Evolutionary conservation across 2,113 vertebrate genomes (phyloP), one percentile per base, ranked within the genome.

Genomic region (Macrotus californicus): DNA sequence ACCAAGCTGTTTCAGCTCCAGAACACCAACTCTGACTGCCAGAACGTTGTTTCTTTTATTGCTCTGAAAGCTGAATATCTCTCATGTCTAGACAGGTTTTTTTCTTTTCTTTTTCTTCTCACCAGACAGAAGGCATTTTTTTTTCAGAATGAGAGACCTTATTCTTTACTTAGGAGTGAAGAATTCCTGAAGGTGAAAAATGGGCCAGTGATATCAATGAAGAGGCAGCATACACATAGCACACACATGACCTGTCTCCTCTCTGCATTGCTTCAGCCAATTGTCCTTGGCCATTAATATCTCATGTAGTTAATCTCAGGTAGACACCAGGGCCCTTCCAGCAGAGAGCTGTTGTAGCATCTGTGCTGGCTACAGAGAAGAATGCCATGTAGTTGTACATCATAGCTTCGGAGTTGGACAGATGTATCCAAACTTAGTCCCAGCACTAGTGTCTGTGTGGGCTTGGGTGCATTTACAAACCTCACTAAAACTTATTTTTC

Each of bases 191-290:
- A 70, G 41, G 26, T 2, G 59, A 26, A 59, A 26, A 94, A 41
- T 52, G 16, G 39, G 11, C 21, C 8, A 1, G 3, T 41, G 41
- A 36, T n/a, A 6, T 12, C 50, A 50, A n/a, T 11, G 43, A 86
- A 16, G 18, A 34, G 14, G 29, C 41, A 34, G 5, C 15, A 54
- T 7, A 34, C 5, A 5, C 15, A 18, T 7, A 64, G 11, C 31
- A 18, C 18, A 39, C 4, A 0, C 13, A 31, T 24, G 18, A 0
- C 15, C 41, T 8, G 12, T 11, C 14, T 34, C 39, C 18, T 21
- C 72, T 14, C 69, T 26, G n/a, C 46, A 9, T 0, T 39, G 79
- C 24, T 72, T 8, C 50, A 34, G 6, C 43, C 21, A 3, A 7
- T 9, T 77, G 34, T 31, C 56, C 15, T 13, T 22, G 86, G 31